Evolutionary conservation across 2,113 vertebrate species (phyloP).

Genomic region (Heterotis niloticus): DNA sequence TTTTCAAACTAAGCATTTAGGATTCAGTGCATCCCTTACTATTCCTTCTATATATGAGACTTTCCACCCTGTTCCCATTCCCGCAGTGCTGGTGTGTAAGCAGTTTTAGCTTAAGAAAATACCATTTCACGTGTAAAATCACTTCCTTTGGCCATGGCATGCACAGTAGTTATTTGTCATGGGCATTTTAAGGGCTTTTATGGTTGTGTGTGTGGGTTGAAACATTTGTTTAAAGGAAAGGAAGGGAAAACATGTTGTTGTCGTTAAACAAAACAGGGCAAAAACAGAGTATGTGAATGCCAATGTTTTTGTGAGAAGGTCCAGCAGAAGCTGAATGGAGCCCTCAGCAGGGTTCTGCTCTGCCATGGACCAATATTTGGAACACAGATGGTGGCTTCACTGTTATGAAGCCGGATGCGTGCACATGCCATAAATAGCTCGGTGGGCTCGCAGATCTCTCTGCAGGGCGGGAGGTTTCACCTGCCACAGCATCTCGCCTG

Average conservation of each 20-base stretch:
- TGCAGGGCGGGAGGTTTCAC: slow-evolving; percentile 22
- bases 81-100: too few species aligned
- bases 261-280: background rate
- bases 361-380: background rate
- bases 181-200: background rate
- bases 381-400: slow-evolving; percentile 12
- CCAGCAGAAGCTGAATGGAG: background rate
- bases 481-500: slow-evolving; percentile 12
- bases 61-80: too few species aligned
- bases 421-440: slow-evolving; percentile 32
- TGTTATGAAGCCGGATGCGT: slow-evolving; percentile 14
- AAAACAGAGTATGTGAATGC: background rate
- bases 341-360: background rate
- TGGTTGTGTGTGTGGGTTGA: background rate
- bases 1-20: too few species aligned
- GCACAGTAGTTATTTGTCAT: background rate
- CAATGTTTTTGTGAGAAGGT: background rate
- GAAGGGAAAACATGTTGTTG: background rate
- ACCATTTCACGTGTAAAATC: background rate
- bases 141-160: background rate
- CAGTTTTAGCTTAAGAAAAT: background rate
- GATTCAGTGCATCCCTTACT: too few species aligned
- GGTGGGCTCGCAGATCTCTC: slow-evolving; percentile 22
- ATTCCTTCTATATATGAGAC: too few species aligned
- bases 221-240: background rate